These are phyloP conservation scores for Drosophila rhopaloa DNA, from an alignment of 1,140 invertebrate species.

Conservation along the genomic window DNA sequence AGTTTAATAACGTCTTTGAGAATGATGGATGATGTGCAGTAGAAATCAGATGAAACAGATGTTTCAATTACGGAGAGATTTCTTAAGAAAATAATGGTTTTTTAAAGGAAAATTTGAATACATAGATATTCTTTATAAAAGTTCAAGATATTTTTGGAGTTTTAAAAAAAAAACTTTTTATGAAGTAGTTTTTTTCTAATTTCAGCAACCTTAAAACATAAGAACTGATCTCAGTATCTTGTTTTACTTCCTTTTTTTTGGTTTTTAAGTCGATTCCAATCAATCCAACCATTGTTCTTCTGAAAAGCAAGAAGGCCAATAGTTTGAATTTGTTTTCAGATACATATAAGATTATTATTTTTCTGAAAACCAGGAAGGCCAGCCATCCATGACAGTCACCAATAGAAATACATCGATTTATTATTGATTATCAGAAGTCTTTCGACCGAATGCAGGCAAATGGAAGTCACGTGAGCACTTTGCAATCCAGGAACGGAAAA, in stretches of 20 bases:
- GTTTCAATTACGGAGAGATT: constrained; percentile 53
- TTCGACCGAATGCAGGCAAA: constrained; percentile 5
- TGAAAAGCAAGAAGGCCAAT: no score
- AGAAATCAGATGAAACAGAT: constrained; percentile 56
- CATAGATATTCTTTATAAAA: no score
- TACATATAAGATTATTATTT: background rate
- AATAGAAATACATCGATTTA: constrained; percentile 15
- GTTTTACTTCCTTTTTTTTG: background rate
- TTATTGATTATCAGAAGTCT: constrained; percentile 18
- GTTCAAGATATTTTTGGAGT: background rate
- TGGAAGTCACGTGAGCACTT: constrained; percentile 43
- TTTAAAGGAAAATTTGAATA: no score
- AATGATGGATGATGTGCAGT: constrained; percentile 54
- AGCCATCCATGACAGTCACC: background rate
- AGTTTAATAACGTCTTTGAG: constrained; percentile 34
- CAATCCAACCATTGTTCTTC: background rate
- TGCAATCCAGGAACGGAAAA: constrained; percentile 5
- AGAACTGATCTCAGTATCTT: no score
- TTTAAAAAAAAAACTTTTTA: background rate
- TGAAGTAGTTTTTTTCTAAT: background rate
- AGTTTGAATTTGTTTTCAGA: no score
- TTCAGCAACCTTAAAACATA: no score
- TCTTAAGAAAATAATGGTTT: background rate
- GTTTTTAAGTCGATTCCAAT: background rate
- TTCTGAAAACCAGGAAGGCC: background rate